Base-by-base conservation (phyloP, 1,140 invertebrate genomes). In the Cheumatopsyche charites region DNA sequence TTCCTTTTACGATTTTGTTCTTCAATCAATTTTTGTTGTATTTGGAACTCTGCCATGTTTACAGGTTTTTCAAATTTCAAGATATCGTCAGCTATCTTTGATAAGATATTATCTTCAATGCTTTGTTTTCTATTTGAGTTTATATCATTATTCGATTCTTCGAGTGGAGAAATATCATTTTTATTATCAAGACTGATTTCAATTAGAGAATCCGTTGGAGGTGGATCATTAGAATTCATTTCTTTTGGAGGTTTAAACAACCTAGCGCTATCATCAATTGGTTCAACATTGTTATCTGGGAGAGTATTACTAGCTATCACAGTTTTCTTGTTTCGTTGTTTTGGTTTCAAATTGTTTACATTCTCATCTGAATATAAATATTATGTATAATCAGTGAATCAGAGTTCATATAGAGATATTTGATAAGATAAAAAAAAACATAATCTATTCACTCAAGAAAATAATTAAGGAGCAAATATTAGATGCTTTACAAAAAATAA, bases 1-100 rank as follows among this genome's bases (percentile, higher is more conserved):
- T 90, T 91, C 72, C 90, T 87, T 73, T 88, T 88, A 76, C 89
- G 88, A 82, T 92, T 93, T 75, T 92, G 89, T 80, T 92, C 91
- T 78, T 93, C 90, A 76, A 92, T 91, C 66, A 89, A 78, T 78
- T 89, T 91, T 76, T 92, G 90, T 73, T 89, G 85, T 25, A 87
- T 78, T 79, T 91, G 88, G 75, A 92, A 88, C 72, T 90, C 87
- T 73, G 89, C 86, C 17, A 92, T 75, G 71, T 85, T 83, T 0
- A 78, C 77, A 67, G 78, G 81, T 70, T 83, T 82, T 7, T 75
- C 78, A 11, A 75, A 78, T 49, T 79, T 43, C n/a, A 81, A 78
- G 80, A 81, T 77, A 70, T 83, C 81, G 26, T 79, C 77, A 68
- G 6, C 81, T 74, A 72, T 77, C 77, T 77, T 77, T 78, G 11